Evolutionary conservation across 2,888 invertebrate species (phyloP).

Genomic region (Lasiommata megera): DNA sequence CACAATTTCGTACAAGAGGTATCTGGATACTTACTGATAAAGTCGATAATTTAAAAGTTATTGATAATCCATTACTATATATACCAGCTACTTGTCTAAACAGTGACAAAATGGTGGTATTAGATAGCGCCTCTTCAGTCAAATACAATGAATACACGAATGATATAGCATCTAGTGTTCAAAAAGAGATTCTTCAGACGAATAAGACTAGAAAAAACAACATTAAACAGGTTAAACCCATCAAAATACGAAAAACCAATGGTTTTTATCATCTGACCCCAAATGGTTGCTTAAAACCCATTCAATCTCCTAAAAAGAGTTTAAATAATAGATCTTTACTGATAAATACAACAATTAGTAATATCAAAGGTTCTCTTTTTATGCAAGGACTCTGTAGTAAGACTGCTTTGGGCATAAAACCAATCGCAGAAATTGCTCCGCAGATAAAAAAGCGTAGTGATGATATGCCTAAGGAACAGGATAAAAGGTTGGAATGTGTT

Average conservation of each 20-base stretch:
- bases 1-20: slow-evolving; percentile 43
- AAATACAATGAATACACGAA: not conserved
- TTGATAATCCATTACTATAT: slow-evolving; percentile 64
- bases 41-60: slow-evolving; percentile 59
- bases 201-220: slow-evolving; percentile 22
- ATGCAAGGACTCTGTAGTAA: not conserved
- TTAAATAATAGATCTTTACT: slow-evolving; percentile 13
- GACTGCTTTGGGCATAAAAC: slow-evolving; percentile 19
- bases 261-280: slow-evolving; percentile 55
- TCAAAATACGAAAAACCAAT: slow-evolving; percentile 61
- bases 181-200: not conserved
- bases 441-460: slow-evolving; percentile 48
- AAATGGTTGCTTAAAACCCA: slow-evolving; percentile 36
- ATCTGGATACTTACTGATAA: slow-evolving; percentile 67
- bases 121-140: slow-evolving; percentile 8
- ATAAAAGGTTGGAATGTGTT: slow-evolving; percentile 40
- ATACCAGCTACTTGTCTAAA: slow-evolving; percentile 40
- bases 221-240: slow-evolving; percentile 55
- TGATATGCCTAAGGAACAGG: slow-evolving; percentile 24
- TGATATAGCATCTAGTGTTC: slow-evolving; percentile 1
- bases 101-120: slow-evolving; percentile 19
- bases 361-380: not conserved
- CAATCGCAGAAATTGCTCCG: slow-evolving; percentile 46
- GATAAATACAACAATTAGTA: not conserved
- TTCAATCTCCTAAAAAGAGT: slow-evolving; percentile 19